A percentile compares a stretch with the other conserved stretches of the same genome.
These are phyloP conservation scores for Elanoides forficatus DNA, from an alignment of 2,113 vertebrate species.

Conservation along the genomic window DNA sequence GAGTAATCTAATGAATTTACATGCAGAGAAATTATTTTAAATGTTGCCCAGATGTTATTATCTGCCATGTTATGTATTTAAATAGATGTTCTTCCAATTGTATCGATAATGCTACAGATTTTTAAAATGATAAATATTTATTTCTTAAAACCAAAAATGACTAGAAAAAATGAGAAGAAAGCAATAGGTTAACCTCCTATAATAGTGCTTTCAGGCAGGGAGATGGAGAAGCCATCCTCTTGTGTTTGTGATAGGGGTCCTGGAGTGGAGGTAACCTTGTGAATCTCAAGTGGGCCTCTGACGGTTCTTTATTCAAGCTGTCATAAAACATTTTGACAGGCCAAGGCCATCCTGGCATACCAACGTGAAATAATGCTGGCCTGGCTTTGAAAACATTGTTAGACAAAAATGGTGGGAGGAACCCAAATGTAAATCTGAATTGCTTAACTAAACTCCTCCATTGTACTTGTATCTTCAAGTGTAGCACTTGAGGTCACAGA, in stretches of 20 bases:
- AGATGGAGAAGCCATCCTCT: slow-evolving; percentile 64
- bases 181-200: slow-evolving; percentile 62
- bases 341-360: slow-evolving; percentile 72
- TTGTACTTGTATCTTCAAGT: slow-evolving; percentile 61
- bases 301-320: slow-evolving; percentile 76
- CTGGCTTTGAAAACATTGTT: slow-evolving; percentile 67
- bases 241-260: slow-evolving; percentile 59
- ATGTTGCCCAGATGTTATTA: not conserved
- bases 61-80: not conserved
- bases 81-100: slow-evolving; percentile 5
- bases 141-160: slow-evolving; percentile 60
- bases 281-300: slow-evolving; percentile 70
- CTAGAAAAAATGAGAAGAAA: slow-evolving; percentile 59
- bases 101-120: slow-evolving; percentile 26
- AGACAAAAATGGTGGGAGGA: slow-evolving; percentile 69
- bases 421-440: slow-evolving; percentile 75
- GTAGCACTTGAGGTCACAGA: slow-evolving; percentile 41
- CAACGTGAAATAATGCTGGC: slow-evolving; percentile 68
- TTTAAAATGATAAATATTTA: slow-evolving; percentile 52
- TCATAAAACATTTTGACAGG: slow-evolving; percentile 81
- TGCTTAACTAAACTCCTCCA: slow-evolving; percentile 66
- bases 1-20: not conserved
- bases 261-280: slow-evolving; percentile 69
- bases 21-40: not conserved
- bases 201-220: slow-evolving; percentile 54